Conservation (phyloP, 2,888 invertebrate species). For the Drosophila infuscata region DNA sequence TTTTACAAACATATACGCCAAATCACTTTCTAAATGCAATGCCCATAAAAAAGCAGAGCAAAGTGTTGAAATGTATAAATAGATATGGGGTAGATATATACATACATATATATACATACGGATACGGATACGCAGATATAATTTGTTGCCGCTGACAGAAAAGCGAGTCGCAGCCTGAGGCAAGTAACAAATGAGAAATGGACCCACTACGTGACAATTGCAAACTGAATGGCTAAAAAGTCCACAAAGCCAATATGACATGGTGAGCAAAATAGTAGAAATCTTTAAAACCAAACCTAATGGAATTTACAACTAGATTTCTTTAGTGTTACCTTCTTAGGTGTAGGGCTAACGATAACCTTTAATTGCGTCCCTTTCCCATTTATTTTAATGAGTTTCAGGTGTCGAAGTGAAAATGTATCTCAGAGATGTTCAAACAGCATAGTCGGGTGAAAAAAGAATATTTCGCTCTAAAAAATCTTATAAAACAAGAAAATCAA, state of each 20-base stretch:
- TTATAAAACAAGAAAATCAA: neutral
- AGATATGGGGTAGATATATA: slow-evolving; percentile 27
- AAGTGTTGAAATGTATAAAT: slow-evolving; percentile 60
- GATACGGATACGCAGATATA: slow-evolving; percentile 38
- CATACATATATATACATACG: slow-evolving; percentile 4
- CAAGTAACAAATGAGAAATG: slow-evolving; percentile 53
- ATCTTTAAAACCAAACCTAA: slow-evolving; percentile 16
- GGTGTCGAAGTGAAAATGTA: neutral
- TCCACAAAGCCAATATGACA: slow-evolving; percentile 8
- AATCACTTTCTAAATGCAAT: slow-evolving; percentile 70
- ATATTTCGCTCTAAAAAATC: neutral
- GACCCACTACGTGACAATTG: slow-evolving; percentile 57
- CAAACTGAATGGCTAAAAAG: slow-evolving; percentile 25
- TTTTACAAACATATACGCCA: slow-evolving; percentile 54
- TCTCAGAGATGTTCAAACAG: neutral
- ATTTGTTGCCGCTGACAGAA: slow-evolving; percentile 64
- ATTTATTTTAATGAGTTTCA: neutral
- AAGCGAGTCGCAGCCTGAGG: slow-evolving; percentile 38
- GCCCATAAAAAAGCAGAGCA: slow-evolving; percentile 56
- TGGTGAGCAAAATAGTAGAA: neutral
- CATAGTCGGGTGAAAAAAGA: neutral
- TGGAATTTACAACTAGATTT: slow-evolving; percentile 7
- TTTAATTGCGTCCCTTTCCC: neutral
- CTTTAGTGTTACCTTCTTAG: neutral
- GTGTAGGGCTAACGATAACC: neutral